Evolutionary conservation across 1,140 invertebrate species (phyloP), one percentile per base, ranked within the genome.

Genomic region (Lasioglossum albipes): DNA sequence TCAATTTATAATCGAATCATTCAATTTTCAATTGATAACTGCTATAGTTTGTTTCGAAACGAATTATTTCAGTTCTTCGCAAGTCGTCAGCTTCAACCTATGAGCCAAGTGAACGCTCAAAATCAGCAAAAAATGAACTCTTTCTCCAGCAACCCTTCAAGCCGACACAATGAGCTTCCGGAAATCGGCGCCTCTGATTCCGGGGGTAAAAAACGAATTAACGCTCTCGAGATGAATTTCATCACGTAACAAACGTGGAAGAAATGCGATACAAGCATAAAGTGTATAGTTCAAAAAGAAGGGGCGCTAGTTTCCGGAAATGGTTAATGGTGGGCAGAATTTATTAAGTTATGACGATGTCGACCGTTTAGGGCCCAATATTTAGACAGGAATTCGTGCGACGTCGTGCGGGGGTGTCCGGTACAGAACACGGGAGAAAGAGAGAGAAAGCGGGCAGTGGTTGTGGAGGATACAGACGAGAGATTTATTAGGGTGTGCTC

Each of bases 401-500:
- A 27, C 2, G 31, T n/a, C 72, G 22, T 41, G 20, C 16, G 13
- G 64, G 64, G 71, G 10, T 52, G 12, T 22, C 7, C 3, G 10
- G n/a, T 0, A 18, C 13, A 36, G 10, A n/a, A 0, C 6, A 7
- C 5, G 4, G 52, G 52, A 20, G 52, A 57, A 3, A 20, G 52
- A 57, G 52, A 57, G 52, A 20, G 16, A 7, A 57, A 57, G 18
- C 16, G 52, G 16, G 3, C 20, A 20, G 16, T 16, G 5, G 16
- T 10, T 20, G 57, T 5, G n/a, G 9, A 7, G 62, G 1, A 16
- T 18, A 41, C 36, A 16, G 59, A 27, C 22, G 41, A 62, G 81
- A 83, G 83, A 86, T 88, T 89, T 87, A 87, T 87, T 80, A 52
- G 69, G 61, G 49, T 68, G 65, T 42, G 52, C 57, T 62, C 57